These are phyloP conservation scores for Misgurnus anguillicaudatus DNA, from an alignment of 2,113 vertebrate species.

Conservation along the genomic window DNA sequence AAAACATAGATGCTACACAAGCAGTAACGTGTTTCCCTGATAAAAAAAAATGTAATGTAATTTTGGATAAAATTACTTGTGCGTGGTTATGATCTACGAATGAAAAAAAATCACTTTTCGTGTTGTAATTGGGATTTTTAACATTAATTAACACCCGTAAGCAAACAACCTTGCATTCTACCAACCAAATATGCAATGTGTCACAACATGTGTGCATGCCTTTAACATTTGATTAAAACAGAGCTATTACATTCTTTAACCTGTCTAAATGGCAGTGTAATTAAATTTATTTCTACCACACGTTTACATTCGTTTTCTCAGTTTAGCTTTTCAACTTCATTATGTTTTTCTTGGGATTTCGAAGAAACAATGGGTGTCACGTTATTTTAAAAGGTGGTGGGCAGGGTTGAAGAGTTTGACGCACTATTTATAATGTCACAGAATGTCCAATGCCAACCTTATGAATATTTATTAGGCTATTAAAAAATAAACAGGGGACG, in stretches of 20 bases:
- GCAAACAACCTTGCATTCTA: neutral
- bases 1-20: constrained; percentile 58
- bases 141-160: constrained; percentile 6
- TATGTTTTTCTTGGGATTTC: neutral
- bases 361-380: too few species aligned
- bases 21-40: constrained; percentile 59
- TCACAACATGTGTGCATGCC: neutral
- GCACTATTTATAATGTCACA: too few species aligned
- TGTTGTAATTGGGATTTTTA: neutral
- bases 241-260: neutral
- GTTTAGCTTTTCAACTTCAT: neutral
- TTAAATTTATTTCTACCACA: neutral
- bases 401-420: too few species aligned
- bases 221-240: neutral
- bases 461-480: too few species aligned
- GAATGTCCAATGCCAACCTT: too few species aligned
- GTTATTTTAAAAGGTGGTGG: too few species aligned
- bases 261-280: constrained; percentile 4
- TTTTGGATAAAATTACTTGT: neutral
- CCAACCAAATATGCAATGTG: neutral
- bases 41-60: constrained; percentile 43
- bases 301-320: neutral
- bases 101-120: neutral
- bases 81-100: neutral
- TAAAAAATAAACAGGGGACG: too few species aligned